phyloP scores from a whole-genome alignment of 2,888 invertebrate genomes.

The Notodonta ziczac region DNA sequence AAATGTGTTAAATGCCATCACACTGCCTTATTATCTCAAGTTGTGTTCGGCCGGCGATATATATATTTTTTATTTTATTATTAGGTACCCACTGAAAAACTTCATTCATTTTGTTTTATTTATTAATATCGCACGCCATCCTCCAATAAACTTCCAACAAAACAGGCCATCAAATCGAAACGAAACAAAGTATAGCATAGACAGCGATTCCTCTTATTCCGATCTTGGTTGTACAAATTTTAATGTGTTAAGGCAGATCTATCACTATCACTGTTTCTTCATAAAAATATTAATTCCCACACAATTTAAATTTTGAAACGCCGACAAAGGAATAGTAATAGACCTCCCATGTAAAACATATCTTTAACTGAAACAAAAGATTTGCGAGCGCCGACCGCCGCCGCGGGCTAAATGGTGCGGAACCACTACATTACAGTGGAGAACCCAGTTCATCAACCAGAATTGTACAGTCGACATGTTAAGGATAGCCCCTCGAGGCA shows the following conservation, averaged over 20 bases:
- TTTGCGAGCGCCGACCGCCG: conserved; percentile 28
- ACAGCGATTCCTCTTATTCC: no score
- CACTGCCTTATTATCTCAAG: conserved; percentile 1
- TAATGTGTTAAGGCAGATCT: no score
- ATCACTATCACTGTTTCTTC: no score
- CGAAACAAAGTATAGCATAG: conserved; percentile 25
- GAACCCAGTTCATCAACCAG: no score
- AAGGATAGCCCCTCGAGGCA: no score
- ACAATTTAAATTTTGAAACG: no score
- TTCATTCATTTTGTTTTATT: no score
- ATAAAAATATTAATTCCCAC: no score
- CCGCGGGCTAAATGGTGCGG: conserved; percentile 57
- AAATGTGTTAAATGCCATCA: conserved; percentile 9
- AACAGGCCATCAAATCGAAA: conserved; percentile 31
- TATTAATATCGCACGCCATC: background rate
- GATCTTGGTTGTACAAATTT: no score
- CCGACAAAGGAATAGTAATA: no score
- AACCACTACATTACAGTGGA: conserved; percentile 33
- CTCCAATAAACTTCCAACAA: background rate
- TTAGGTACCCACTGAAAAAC: no score
- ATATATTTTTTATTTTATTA: conserved; percentile 36
- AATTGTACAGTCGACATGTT: background rate
- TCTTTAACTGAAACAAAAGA: no score
- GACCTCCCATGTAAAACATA: conserved; percentile 6
- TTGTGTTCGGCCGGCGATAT: conserved; percentile 32